These are phyloP conservation scores for Paguma larvata DNA, from an alignment of 2,797 vertebrate species.

Conservation along the genomic window DNA sequence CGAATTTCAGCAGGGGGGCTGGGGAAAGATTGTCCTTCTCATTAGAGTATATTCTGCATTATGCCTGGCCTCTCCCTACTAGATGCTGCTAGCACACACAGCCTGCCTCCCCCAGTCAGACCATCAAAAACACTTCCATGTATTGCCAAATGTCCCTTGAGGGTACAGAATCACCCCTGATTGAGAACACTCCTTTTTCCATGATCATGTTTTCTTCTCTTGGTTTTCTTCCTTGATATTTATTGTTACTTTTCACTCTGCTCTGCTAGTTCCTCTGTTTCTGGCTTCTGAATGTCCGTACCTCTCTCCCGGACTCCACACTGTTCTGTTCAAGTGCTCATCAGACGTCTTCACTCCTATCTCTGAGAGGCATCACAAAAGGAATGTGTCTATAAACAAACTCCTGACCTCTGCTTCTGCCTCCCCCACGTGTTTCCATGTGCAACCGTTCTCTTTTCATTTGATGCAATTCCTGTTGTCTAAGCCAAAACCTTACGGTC, in stretches of 20 bases:
- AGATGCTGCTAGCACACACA: neutral
- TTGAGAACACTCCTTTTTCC: neutral
- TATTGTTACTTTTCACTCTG: neutral
- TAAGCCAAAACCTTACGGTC: neutral
- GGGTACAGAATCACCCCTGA: neutral
- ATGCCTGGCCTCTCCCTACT: neutral
- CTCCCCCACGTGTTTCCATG: neutral
- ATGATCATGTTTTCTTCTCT: neutral
- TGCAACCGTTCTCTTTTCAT: neutral
- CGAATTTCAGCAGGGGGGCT: neutral
- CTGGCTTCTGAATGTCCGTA: neutral
- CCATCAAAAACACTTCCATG: neutral
- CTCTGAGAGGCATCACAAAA: neutral
- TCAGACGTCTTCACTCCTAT: neutral
- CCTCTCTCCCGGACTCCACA: neutral
- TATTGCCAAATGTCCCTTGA: neutral
- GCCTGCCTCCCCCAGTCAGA: neutral
- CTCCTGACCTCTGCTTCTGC: neutral
- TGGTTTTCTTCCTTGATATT: neutral
- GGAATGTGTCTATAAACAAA: neutral
- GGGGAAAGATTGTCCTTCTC: neutral
- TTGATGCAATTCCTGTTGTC: neutral
- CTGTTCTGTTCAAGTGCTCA: neutral
- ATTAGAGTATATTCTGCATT: neutral
- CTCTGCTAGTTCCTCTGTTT: neutral